Evolutionary conservation across 2,113 vertebrate genomes (phyloP).

Genomic region (Pelodiscus sinensis): DNA sequence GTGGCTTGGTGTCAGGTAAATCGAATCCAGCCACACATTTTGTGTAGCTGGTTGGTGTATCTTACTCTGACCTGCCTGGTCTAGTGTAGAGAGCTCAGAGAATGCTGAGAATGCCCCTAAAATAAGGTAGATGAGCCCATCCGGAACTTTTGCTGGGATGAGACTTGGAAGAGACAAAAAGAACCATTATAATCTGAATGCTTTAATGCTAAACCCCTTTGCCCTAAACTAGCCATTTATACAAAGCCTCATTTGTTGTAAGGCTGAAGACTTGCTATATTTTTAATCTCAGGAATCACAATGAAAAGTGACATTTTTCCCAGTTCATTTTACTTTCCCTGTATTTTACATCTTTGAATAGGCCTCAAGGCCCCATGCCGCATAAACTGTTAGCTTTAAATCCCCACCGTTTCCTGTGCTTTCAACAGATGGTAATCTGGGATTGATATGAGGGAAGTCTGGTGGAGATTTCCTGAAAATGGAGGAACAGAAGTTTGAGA

Average conservation of each 20-base stretch:
- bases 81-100: conserved; percentile 47
- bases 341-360: rapidly evolving
- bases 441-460: background rate
- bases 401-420: background rate
- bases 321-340: background rate
- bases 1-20: too few relatives aligned
- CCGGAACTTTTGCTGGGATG: background rate
- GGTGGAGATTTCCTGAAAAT: background rate
- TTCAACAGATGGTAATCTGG: background rate
- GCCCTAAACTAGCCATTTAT: background rate
- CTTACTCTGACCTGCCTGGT: too few relatives aligned
- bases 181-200: background rate
- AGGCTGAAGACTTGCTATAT: background rate
- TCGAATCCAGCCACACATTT: too few relatives aligned
- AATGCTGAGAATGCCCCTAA: background rate
- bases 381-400: background rate
- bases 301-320: background rate
- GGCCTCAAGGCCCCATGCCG: background rate
- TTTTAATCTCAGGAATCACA: background rate
- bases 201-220: background rate
- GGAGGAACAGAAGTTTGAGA: background rate
- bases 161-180: background rate
- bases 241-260: background rate
- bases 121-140: background rate
- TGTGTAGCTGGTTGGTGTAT: too few relatives aligned